Evolutionary conservation across 2,888 invertebrate species (phyloP).

Genomic region (Andrena marginata): DNA sequence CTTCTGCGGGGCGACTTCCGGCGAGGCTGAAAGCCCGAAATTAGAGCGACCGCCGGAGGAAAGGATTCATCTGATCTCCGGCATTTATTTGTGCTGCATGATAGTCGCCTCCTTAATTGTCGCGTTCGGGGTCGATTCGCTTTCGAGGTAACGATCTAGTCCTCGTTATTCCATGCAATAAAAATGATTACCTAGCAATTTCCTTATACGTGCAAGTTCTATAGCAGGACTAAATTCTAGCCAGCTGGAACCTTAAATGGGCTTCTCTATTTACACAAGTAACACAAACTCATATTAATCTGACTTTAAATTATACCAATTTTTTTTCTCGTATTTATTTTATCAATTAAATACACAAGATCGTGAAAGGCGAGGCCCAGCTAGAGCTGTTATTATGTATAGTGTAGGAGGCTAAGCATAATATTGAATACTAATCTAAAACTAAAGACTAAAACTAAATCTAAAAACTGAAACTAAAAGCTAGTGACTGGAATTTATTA

Average conservation of each 20-base stretch:
- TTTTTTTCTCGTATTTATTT: no score
- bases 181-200: neutral
- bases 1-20: constrained; percentile 88
- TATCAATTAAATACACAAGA: no score
- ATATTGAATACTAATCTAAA: no score
- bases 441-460: no score
- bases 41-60: constrained; percentile 90
- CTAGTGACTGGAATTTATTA: no score
- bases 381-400: no score
- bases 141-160: constrained; percentile 88
- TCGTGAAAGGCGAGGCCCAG: no score
- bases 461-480: no score
- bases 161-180: neutral
- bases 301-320: no score
- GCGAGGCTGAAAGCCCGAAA: constrained; percentile 88
- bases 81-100: constrained; percentile 94
- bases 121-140: constrained; percentile 92
- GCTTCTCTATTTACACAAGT: neutral
- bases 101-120: constrained; percentile 91
- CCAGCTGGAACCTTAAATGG: neutral
- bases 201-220: neutral
- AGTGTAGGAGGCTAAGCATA: no score
- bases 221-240: neutral
- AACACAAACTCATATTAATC: neutral
- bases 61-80: constrained; percentile 92